Evolutionary conservation across 2,797 vertebrate species (phyloP), one percentile per base, ranked within the genome.

Genomic region (Gouania willdenowi): DNA sequence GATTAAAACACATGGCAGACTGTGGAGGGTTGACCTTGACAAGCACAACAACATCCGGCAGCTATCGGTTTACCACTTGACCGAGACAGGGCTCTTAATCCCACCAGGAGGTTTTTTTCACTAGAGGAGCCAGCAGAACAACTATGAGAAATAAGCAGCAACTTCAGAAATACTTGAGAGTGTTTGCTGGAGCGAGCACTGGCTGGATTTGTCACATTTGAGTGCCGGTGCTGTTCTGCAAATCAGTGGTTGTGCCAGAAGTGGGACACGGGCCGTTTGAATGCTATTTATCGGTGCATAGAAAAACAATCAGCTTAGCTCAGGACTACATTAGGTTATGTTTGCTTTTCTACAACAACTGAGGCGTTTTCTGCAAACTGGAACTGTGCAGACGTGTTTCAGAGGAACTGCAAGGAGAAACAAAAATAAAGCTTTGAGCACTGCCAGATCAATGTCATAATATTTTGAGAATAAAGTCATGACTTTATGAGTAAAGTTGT

Each of bases 261-360:
- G 46, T 31, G 10, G 35, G 38, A 47, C 42, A 67, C 56, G 45
- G 55, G 66, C n/a, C 60, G 54, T 60, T 76, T 64, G 68, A 77
- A 77, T 49, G 55, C 39, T 49, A 58, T 54, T 68, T 58, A 70
- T 24, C 31, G 57, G 53, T 41, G 68, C 59, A 17, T 70, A 48
- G 44, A 55, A n/a, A 73, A 71, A 62, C 74, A 77, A 83, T 75
- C 70, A 48, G 70, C 62, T 75, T 62, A 67, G 66, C 28, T 0
- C 13, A 0, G 27, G 9, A 5, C 58, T 56, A 68, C 62, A 58
- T 48, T 48, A 38, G 25, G 32, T 61, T 57, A 66, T 61, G 66
- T 72, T 73, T 65, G 31, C 37, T 12, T 38, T 44, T 45, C 34
- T 28, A 29, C 43, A 36, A 41, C 49, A 47, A 40, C 39, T 24